A percentile compares a stretch with the other conserved stretches of the same genome.
These are phyloP conservation scores for Tipula confusa DNA, from an alignment of 2,888 invertebrate genomes.

Conservation along the genomic window DNA sequence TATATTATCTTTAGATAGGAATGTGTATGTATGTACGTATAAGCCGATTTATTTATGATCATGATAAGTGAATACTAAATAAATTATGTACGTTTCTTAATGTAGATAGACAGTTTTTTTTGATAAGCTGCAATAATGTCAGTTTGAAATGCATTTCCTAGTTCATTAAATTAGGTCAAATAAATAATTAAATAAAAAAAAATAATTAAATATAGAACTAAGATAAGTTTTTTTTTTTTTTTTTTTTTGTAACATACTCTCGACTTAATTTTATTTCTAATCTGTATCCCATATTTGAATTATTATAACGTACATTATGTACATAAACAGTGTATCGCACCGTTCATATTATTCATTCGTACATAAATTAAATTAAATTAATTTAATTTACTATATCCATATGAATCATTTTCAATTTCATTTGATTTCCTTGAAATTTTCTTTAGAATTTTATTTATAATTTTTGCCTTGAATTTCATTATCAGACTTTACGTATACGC, in stretches of 20 bases:
- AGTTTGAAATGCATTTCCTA: neutral
- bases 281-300: neutral
- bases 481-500: neutral
- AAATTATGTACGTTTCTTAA: neutral
- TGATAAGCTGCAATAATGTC: neutral
- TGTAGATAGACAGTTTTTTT: neutral
- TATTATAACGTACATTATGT: neutral
- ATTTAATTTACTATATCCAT: neutral
- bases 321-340: neutral
- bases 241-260: neutral
- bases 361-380: neutral
- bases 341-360: too few relatives aligned
- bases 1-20: neutral
- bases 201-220: neutral
- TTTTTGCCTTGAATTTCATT: conserved; percentile 3
- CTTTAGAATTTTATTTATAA: neutral
- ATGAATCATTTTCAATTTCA: conserved; percentile 25
- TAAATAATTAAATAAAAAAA: neutral
- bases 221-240: neutral
- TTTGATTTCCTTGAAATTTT: conserved; percentile 20
- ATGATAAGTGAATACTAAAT: neutral
- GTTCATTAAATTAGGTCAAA: neutral
- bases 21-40: neutral
- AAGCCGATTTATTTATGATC: neutral
- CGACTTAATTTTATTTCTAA: neutral